phyloP scores from a whole-genome alignment of 2,888 invertebrate species.

The Epirrhoe alternata region DNA sequence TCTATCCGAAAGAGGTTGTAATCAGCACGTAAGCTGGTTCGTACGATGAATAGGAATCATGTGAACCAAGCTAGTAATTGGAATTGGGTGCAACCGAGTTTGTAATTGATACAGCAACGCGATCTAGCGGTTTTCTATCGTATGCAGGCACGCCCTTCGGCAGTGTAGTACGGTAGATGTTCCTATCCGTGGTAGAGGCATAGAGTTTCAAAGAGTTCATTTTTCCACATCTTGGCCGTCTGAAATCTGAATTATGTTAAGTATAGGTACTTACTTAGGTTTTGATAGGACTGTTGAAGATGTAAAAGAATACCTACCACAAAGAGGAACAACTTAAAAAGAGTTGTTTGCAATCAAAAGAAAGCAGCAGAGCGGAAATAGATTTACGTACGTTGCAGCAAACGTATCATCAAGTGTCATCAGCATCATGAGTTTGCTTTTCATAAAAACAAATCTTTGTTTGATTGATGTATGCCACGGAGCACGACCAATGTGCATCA shows the following conservation, averaged over 20 bases:
- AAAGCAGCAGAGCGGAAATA: constrained; percentile 19
- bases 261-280: no score
- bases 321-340: no score
- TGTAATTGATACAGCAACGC: constrained; percentile 80
- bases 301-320: neutral
- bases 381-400: constrained; percentile 10
- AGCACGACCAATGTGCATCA: constrained; percentile 4
- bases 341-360: constrained; percentile 8
- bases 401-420: constrained; percentile 32
- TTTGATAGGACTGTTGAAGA: neutral
- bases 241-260: no score
- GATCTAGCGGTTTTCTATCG: constrained; percentile 76
- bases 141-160: constrained; percentile 68
- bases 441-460: constrained; percentile 30
- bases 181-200: neutral
- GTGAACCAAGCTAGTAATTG: constrained; percentile 71
- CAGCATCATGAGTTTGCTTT: constrained; percentile 24
- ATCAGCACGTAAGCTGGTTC: constrained; percentile 53
- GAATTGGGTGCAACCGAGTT: constrained; percentile 79
- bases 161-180: constrained; percentile 21
- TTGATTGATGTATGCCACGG: constrained; percentile 44
- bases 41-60: constrained; percentile 75
- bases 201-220: constrained; percentile 13
- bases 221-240: neutral
- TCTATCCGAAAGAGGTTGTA: constrained; percentile 42